These are phyloP conservation scores for Phycodurus eques DNA, from an alignment of 2,113 vertebrate species.

Conservation along the genomic window DNA sequence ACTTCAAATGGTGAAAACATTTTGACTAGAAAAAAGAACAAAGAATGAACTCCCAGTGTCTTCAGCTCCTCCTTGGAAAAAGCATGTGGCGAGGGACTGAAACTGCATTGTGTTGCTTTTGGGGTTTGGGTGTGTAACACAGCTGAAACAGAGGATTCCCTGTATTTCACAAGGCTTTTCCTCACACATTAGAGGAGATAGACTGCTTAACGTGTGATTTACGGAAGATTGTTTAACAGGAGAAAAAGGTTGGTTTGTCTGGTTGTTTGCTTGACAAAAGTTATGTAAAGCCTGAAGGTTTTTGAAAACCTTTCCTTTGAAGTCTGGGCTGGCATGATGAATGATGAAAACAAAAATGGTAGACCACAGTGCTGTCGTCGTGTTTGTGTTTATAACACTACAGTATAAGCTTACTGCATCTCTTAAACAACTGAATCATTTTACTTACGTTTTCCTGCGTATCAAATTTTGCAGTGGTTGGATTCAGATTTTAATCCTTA, in stretches of 20 bases:
- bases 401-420: too few species aligned
- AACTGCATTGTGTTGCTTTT: slow-evolving; percentile 57
- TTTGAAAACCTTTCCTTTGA: not conserved
- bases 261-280: too few species aligned
- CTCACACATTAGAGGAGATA: slow-evolving; percentile 3
- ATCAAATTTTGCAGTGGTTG: too few species aligned
- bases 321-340: too few species aligned
- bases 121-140: slow-evolving; percentile 48
- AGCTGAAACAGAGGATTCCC: slow-evolving; percentile 43
- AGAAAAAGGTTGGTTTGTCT: not conserved
- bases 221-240: not conserved
- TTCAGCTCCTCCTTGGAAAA: slow-evolving; percentile 52
- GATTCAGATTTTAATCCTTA: too few species aligned
- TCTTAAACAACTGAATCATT: too few species aligned
- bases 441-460: too few species aligned
- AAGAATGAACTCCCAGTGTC: slow-evolving; percentile 11
- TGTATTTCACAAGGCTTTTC: slow-evolving; percentile 44
- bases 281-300: not conserved
- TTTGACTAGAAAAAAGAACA: not conserved
- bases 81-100: slow-evolving; percentile 48
- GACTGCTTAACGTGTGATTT: not conserved
- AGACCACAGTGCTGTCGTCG: too few species aligned
- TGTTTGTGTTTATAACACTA: too few species aligned
- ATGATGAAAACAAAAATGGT: too few species aligned
- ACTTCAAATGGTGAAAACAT: not conserved